Conservation (phyloP, 2,113 vertebrate genomes). For the Tachysurus fulvidraco region DNA sequence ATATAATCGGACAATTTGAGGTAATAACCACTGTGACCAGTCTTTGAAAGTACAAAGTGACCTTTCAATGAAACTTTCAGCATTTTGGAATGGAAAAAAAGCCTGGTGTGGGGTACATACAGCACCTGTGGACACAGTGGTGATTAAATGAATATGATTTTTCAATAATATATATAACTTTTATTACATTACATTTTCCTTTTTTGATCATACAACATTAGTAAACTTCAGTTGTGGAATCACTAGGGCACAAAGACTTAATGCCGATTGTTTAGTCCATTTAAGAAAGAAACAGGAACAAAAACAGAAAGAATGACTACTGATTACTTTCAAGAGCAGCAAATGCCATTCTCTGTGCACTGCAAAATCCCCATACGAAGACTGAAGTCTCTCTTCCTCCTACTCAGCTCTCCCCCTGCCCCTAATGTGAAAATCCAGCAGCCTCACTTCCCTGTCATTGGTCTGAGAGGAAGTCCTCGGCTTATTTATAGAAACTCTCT, state of each 20-base stretch:
- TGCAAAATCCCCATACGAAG: conserved; percentile 36
- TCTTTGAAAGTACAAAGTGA: background rate
- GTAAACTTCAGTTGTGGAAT: background rate
- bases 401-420: conserved; percentile 54
- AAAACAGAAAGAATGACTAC: conserved; percentile 30
- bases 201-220: background rate
- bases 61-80: conserved; percentile 2
- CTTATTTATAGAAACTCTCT: conserved; percentile 78
- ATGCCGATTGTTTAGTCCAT: background rate
- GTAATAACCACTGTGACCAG: background rate
- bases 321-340: conserved; percentile 39
- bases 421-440: conserved; percentile 70
- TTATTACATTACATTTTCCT: background rate
- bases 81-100: background rate
- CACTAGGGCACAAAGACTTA: background rate
- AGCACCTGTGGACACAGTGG: background rate
- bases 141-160: background rate
- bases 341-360: conserved; percentile 35
- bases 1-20: conserved; percentile 12
- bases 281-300: conserved; percentile 19
- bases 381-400: conserved; percentile 51
- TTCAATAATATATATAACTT: background rate
- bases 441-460: conserved; percentile 68
- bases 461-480: conserved; percentile 70
- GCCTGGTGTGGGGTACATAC: background rate